Evolutionary conservation across 2,797 vertebrate genomes (phyloP), one percentile per base, ranked within the genome.

Genomic region (Sphenopsis melanotis): DNA sequence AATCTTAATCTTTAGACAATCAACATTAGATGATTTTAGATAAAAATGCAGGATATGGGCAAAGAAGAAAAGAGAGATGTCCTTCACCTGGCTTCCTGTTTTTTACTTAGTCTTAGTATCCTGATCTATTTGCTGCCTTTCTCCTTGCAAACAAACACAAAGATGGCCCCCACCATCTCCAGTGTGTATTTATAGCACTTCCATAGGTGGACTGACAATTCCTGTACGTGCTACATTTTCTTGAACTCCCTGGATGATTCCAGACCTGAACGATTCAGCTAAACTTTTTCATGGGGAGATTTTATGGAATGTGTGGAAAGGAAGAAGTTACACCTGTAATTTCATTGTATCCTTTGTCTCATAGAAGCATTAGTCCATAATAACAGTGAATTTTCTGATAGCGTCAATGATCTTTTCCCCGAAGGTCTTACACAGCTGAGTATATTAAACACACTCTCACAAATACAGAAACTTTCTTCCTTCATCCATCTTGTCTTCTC

Each of bases 361-460:
- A 76, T 44, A 75, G 68, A n/a, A 93, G n/a, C 59, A 93, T 94
- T 93, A 93, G 75, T 83, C 72, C 61, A 39, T 76, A 95, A 94
- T 83, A 87, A 70, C 37, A 87, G 71, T 82, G 44, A 89, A 86
- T 96, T 96, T 97, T 95, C 87, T 76, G 82, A 87, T 92, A 94
- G 69, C 26, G 12, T 84, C 81, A 83, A 42, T 79, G 90, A 95
- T 87, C 69, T 95, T 96, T 96, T 85, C 90, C 94, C 82, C 34
- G 10, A 87, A 89, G 72, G 63, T 87, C 52, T 93, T 84, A 90
- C 78, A 83, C 56, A 72, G 80, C 26, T 93, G 69, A 89, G 46
- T 93, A 55, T 94, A 96, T 96, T 97, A 97, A 96, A 94, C 49
- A 94, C 22, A 50, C 39, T 85, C 55, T 89, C 83, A 96, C 61